These are phyloP conservation scores for Mobula hypostoma DNA, from an alignment of 2,113 vertebrate species.

Conservation along the genomic window DNA sequence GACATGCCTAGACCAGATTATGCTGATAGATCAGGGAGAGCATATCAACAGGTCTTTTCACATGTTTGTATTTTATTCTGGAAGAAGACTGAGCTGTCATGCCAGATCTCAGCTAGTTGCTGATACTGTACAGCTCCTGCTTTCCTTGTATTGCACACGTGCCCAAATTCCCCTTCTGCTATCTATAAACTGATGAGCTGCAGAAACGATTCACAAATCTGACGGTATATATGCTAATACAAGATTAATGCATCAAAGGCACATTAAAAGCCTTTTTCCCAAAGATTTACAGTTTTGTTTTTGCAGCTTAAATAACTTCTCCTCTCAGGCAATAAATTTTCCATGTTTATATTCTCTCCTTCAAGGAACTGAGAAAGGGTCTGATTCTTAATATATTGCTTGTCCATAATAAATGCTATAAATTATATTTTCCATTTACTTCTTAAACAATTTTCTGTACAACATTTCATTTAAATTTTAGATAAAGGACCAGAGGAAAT, in stretches of 20 bases:
- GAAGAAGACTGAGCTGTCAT: neutral
- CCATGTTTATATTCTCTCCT: conserved; percentile 1
- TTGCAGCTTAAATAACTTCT: conserved; percentile 21
- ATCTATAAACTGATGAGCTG: neutral
- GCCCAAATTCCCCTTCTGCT: neutral
- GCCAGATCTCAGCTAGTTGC: neutral
- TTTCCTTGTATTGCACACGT: neutral
- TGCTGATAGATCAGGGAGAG: neutral
- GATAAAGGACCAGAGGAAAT: conserved; percentile 5
- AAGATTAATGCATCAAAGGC: conserved; percentile 18
- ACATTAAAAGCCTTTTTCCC: conserved; percentile 7
- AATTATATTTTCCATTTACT: conserved; percentile 24
- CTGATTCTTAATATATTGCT: neutral
- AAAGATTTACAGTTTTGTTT: conserved; percentile 35
- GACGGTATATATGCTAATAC: neutral
- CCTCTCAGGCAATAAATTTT: conserved; percentile 27
- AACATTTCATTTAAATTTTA: conserved; percentile 22
- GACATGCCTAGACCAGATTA: neutral
- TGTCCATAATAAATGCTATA: neutral
- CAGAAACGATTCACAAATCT: conserved; percentile 7
- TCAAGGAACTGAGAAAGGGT: neutral
- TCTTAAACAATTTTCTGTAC: conserved; percentile 5
- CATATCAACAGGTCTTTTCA: neutral
- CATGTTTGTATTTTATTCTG: neutral
- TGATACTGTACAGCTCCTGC: neutral